Evolutionary conservation across 2,888 invertebrate species (phyloP).

Genomic region (Noctua janthina): DNA sequence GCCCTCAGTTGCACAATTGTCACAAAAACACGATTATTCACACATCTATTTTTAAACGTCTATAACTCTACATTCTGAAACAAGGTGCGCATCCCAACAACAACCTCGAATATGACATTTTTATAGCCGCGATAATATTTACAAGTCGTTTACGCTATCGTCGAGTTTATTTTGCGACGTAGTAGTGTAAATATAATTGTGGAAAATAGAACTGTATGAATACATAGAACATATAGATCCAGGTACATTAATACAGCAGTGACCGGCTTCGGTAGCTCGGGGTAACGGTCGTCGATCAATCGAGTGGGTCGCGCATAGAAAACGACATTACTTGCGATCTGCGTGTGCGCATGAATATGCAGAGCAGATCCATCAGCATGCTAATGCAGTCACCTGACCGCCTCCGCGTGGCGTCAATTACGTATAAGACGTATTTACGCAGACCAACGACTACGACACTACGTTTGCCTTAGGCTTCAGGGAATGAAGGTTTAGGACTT

Average conservation of each 20-base stretch:
- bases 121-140: slow-evolving; percentile 55
- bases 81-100: slow-evolving; percentile 50
- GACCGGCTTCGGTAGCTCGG: slow-evolving; percentile 57
- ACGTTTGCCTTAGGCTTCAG: not conserved
- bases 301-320: slow-evolving; percentile 65
- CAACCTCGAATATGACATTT: slow-evolving; percentile 48
- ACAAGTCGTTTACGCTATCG: slow-evolving; percentile 53
- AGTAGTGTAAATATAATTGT: slow-evolving; percentile 37
- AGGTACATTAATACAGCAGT: slow-evolving; percentile 37
- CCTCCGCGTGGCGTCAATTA: slow-evolving; percentile 68
- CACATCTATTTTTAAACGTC: slow-evolving; percentile 52
- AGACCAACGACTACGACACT: slow-evolving; percentile 25
- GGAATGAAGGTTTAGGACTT: not conserved
- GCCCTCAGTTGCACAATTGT: slow-evolving; percentile 69
- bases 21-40: slow-evolving; percentile 65
- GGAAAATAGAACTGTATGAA: slow-evolving; percentile 8
- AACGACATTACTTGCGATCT: slow-evolving; percentile 66
- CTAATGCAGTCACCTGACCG: slow-evolving; percentile 73
- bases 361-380: slow-evolving; percentile 77
- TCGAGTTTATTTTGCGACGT: slow-evolving; percentile 43
- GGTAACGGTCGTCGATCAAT: slow-evolving; percentile 68
- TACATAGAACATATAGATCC: slow-evolving; percentile 14
- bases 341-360: slow-evolving; percentile 75
- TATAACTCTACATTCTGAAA: slow-evolving; percentile 32
- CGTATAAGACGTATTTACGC: slow-evolving; percentile 63